Base-by-base conservation (phyloP, 2,888 invertebrate genomes). In the Epinotia demarniana region DNA sequence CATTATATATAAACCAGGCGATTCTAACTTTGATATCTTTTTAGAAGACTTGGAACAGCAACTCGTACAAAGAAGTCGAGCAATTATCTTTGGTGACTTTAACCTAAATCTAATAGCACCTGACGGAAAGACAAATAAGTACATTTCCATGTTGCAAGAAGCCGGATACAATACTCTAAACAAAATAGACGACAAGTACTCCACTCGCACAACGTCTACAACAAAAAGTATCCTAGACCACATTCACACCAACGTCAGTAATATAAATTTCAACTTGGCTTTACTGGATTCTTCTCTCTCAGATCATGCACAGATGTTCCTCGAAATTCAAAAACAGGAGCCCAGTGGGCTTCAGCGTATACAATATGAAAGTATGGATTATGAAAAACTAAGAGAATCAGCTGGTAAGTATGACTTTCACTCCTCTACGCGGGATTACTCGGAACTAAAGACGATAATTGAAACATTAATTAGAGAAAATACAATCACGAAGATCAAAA, bases 121-220 rank as follows among this genome's bases (percentile, higher is more conserved):
- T 8, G 66, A 66, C 23, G 23, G 13, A 53, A 8, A 12, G 12
- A 66, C 66, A 8, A 46, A 63, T 6, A 49, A 9, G 27, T 66
- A 66, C n/a, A 27, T 1, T 23, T 11, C 53, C 11, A 53, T 55
- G 27, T 2, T 67, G 55, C 23, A 13, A 55, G 66, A 67, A 55
- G 16, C 66, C 13, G 66, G 55, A 27, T 67, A 67, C 11, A 33
- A 8, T n/a, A 33, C 33, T 2, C 27, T 67, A 18, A 67, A 67
- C 33, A 67, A 49, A 8, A 53, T 55, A 2, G 19, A 58, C 19
- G 58, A 19, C 18, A 23, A 23, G 2, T 67, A 55, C 11, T 67
- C 55, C 8, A 67, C 55, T 11, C 18, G 66, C 16, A 55, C 27
- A 55, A 18, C 55, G 0, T 18, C 53, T n/a, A 66, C 55, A 9